Base-by-base conservation (phyloP, 2,113 vertebrate genomes). In the Typhlomys cinereus region DNA sequence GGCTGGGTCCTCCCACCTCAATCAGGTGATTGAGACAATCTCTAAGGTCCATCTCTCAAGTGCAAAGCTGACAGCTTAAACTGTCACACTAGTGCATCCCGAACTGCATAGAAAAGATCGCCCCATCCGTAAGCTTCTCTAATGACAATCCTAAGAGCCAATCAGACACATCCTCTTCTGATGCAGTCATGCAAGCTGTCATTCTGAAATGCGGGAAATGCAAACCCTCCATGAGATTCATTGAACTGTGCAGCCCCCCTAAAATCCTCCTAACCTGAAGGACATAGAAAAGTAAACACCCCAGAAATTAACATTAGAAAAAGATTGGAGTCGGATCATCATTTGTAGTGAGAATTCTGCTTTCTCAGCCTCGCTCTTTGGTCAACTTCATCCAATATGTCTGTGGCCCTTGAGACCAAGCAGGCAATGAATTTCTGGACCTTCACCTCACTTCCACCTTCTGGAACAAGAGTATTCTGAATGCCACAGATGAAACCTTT, bases 361-460 rank as follows among this genome's bases (percentile, higher is more conserved):
- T 62, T 61, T 96, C 74, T 70, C 64, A 79, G 52, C 21, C 75
- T 54, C 50, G 20, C 54, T 95, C 61, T n/a, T 59, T 75, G 34
- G 3, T 14, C 8, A 36, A 78, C 39, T 48, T n/a, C n/a, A 86
- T 36, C 39, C 78, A 64, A 39, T 85, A 27, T 8, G 27, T 83
- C 39, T 39, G 15, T 70, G 70, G 46, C 20, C 64, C 82, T 61
- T 46, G 52, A 91, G 50, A 67, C 71, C 36, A 73, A 44, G 25
- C 13, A 46, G 69, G 82, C 41, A 67, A 73, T 44, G 46, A 95
- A 67, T 85, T 50, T 64, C 39, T 76, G 46, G 4, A 14, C 0
- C 15, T 90, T 66, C 69, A 29, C 95, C 89, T 96, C 61, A 39
- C 85, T 76, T 0, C 1, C 61, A 18, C 74, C 90, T 69, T 66